Conservation (phyloP, 2,113 vertebrate genomes). For the Lepus europaeus region DNA sequence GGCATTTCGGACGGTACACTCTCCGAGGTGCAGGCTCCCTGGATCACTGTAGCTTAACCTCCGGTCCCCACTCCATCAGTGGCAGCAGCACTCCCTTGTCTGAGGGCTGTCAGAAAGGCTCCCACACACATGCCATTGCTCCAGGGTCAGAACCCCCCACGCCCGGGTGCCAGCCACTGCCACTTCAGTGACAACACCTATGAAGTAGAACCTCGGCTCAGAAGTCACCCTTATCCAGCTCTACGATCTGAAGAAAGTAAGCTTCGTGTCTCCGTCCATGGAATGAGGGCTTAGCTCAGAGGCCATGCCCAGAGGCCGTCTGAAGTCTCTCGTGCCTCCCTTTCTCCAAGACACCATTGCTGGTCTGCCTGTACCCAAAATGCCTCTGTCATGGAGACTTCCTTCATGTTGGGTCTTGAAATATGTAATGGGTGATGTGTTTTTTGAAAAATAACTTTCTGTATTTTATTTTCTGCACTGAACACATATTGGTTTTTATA, state of each 20-base stretch:
- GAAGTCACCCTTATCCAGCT: background rate
- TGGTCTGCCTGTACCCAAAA: background rate
- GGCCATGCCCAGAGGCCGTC: background rate
- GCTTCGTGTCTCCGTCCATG: background rate
- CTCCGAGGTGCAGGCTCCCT: background rate
- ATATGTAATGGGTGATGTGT: background rate
- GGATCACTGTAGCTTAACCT: background rate
- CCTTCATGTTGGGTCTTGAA: background rate
- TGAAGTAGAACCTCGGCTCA: background rate
- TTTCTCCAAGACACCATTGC: background rate
- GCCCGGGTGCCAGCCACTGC: background rate
- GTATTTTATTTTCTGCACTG: background rate
- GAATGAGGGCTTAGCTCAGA: background rate
- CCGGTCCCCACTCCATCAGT: background rate
- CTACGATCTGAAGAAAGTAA: background rate
- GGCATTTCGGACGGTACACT: background rate
- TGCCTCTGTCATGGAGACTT: background rate
- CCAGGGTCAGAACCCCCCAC: background rate
- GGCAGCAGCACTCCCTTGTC: background rate
- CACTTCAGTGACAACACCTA: background rate
- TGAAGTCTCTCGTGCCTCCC: background rate
- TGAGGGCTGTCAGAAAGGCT: background rate
- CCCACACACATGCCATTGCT: background rate
- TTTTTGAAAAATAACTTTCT: background rate
- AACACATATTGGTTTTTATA: background rate